Evolutionary conservation across 1,140 invertebrate species (phyloP), one percentile per base, ranked within the genome.

Genomic region (Halyomorpha halys): DNA sequence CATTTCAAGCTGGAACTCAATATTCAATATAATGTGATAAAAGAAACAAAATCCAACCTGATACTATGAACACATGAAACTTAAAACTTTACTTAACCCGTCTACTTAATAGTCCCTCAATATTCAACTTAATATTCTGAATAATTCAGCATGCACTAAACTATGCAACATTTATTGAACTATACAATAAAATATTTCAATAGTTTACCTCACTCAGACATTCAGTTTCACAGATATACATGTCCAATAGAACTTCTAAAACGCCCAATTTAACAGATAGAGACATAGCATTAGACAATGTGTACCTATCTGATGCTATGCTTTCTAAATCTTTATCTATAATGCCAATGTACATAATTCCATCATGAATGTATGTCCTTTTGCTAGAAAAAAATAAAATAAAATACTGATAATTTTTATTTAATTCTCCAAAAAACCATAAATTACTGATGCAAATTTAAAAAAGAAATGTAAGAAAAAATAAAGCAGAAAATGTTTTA

Each of bases 191-290:
- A 2, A 59, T 6, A 25, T 23, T 21, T 11, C 3, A 59, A 59
- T 13, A 39, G 53, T 61, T 70, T 73, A 82, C 81, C 67, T 91
- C 83, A 0, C 88, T 87, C 44, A 96, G 81, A 68, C 80, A 82
- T 70, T 90, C 85, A 63, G 96, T 89, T 11, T 86, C 84, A 44
- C 91, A 84, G 30, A 94, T 86, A 71, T 90, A 91, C 23, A 80
- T 78, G 69, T 92, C 87, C 27, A 97, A 77, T 0, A 84, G 83
- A 15, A 87, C 83, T 78, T 97, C 94, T 90, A 91, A 96, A 64
- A 94, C 86, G 0, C 89, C 90, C 53, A 97, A 77, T 74, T 96
- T 94, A 0, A 96, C 94, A 11, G 91, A 94, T 63, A 93, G 82
- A 0, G 89, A 85, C 75, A 98, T 84, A 11, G 90, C 91, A 80